A percentile compares a stretch with the other conserved stretches of the same genome.
phyloP scores from a whole-genome alignment of 2,113 vertebrate genomes.

The Salminus brasiliensis region DNA sequence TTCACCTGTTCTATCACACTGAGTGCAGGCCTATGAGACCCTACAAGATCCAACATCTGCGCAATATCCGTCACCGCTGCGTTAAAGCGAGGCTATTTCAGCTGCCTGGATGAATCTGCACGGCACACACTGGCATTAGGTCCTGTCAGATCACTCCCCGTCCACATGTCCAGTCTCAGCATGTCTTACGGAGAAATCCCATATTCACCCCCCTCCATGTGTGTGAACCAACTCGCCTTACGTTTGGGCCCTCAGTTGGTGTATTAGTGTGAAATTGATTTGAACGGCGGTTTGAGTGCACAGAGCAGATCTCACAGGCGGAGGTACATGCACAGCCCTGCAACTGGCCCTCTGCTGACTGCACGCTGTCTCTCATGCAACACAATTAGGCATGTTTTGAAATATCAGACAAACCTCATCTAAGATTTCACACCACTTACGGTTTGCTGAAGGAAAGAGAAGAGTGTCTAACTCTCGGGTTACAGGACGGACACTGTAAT shows the following conservation, averaged over 20 bases:
- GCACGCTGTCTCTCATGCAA: not conserved
- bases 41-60: constrained; percentile 38
- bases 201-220: constrained; percentile 40
- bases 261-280: constrained; percentile 51
- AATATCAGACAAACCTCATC: not conserved
- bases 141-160: constrained; percentile 33
- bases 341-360: not conserved
- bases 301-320: constrained; percentile 44
- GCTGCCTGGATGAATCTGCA: constrained; percentile 40
- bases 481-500: not conserved
- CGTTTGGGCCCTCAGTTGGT: constrained; percentile 19
- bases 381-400: not conserved
- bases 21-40: not conserved
- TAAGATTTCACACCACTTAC: not conserved
- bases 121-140: constrained; percentile 4
- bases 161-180: constrained; percentile 24
- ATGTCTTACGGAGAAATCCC: constrained; percentile 52
- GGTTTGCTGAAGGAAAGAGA: not conserved
- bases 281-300: constrained; percentile 46
- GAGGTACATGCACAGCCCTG: not conserved
- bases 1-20: not conserved
- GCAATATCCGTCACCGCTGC: constrained; percentile 30
- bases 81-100: constrained; percentile 45
- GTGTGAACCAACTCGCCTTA: constrained; percentile 54
- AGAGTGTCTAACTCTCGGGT: not conserved